Base-by-base conservation (phyloP, 2,113 vertebrate genomes). In the Muntiacus muntjak region DNA sequence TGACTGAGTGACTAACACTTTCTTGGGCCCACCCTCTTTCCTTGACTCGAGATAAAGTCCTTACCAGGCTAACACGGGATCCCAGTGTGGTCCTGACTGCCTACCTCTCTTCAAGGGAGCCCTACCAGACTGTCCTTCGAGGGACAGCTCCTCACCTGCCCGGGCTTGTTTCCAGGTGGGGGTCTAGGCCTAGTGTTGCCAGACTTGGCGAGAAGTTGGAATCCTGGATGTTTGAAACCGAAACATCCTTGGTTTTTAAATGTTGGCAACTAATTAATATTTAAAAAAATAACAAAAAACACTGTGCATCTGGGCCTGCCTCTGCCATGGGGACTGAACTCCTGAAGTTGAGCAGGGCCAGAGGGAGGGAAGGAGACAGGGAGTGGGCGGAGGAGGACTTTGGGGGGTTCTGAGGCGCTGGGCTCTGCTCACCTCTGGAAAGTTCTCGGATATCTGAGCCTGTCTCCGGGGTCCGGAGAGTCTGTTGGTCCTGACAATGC, bases 51-150 rank as follows among this genome's bases (percentile, higher is more conserved):
- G 64, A 52, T 83, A 26, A 50, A 76, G 54, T 85, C 14, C 40
- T 79, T 28, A 14, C 26, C 88, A 9, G 45, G 15, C 11, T 13
- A 13, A 55, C 21, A 57, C 40, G 45, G 17, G 78, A 13, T 6
- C 19, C 30, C 23, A 5, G 11, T 1, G 25, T 1, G 25, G 9
- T 25, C 43, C 45, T 1, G 43, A 14, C 54, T 0, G 5, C 12
- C 43, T 36, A 33, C 62, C 57, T 71, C 26, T 79, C 82, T 64
- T 71, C 87, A 2, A 60, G 26, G 45, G 23, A 85, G 30, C 54
- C 76, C 25, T 84, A 26, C 85, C 36, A 19, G 45, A 43, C 43
- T 19, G 47, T 50, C 58, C 71, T 30, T 52, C 13, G 25, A 30
- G 64, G 45, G 33, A 19, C 30, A 40, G 62, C 33, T n/a, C 40